Percentiles rank a stretch among this genome's conserved stretches.
These are phyloP conservation scores for Ambastaia sidthimunki DNA, from an alignment of 2,797 vertebrate species.

Conservation along the genomic window DNA sequence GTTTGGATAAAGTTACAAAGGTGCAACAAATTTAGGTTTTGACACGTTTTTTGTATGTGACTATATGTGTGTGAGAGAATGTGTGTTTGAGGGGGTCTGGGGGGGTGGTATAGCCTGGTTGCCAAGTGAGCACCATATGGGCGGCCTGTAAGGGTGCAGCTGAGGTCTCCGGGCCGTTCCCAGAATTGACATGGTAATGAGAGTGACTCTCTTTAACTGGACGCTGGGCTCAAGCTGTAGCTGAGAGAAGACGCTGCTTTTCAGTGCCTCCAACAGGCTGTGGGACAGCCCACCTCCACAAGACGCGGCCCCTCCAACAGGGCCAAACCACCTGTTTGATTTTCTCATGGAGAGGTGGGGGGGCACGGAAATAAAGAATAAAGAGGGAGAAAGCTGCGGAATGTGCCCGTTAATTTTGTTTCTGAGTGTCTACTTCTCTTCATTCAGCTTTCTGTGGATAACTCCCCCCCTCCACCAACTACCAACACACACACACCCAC, in stretches of 20 bases:
- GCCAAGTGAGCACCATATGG: conserved; percentile 84
- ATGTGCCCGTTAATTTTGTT: conserved; percentile 82
- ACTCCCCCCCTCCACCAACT: conserved; percentile 46
- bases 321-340: conserved; percentile 86
- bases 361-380: conserved; percentile 46
- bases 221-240: conserved; percentile 79
- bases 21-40: conserved; percentile 1
- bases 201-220: conserved; percentile 79
- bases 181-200: conserved; percentile 89
- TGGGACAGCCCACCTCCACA: conserved; percentile 78
- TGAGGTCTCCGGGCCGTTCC: conserved; percentile 81
- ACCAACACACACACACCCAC: conserved; percentile 47
- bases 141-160: conserved; percentile 81
- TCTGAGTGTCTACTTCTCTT: conserved; percentile 79
- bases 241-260: conserved; percentile 74
- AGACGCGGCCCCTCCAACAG: conserved; percentile 80
- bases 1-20: background rate
- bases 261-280: conserved; percentile 83
- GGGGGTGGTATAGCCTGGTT: conserved; percentile 71
- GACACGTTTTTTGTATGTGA: conserved; percentile 20
- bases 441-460: conserved; percentile 80
- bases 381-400: conserved; percentile 73
- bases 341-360: conserved; percentile 81
- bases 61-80: conserved; percentile 51
- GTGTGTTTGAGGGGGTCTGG: conserved; percentile 40